Evolutionary conservation across 2,113 vertebrate genomes (phyloP).

Genomic region (Hydrolagus affinis): DNA sequence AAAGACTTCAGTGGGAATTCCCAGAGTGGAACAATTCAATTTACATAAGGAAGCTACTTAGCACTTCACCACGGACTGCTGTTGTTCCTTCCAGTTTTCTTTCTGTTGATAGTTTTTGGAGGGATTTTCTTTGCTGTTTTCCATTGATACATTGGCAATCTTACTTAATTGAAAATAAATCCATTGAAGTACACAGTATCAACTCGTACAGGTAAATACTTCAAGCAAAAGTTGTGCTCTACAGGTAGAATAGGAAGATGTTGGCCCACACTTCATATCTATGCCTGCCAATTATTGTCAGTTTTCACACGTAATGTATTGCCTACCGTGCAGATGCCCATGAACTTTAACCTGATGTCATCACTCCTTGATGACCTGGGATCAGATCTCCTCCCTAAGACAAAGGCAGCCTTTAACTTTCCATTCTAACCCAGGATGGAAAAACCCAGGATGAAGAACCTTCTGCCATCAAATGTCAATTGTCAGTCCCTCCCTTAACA

Average conservation of each 20-base stretch:
- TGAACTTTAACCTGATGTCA: neutral
- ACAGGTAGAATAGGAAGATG: neutral
- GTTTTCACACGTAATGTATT: too few relatives aligned
- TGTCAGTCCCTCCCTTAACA: too few relatives aligned
- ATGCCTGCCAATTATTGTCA: neutral
- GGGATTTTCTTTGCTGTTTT: constrained; percentile 12
- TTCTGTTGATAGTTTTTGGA: neutral
- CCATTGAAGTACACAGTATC: neutral
- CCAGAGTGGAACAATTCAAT: constrained; percentile 41
- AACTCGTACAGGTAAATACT: neutral
- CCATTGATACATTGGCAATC: neutral
- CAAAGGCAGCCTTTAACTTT: too few relatives aligned
- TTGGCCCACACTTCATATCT: neutral
- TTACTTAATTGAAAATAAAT: neutral
- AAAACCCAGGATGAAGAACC: too few relatives aligned
- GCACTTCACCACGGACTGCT: constrained; percentile 48
- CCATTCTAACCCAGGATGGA: too few relatives aligned
- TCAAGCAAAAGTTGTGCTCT: neutral
- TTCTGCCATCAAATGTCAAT: too few relatives aligned
- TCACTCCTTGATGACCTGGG: too few relatives aligned
- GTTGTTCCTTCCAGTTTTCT: constrained; percentile 38
- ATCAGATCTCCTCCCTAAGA: too few relatives aligned
- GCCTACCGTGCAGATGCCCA: neutral
- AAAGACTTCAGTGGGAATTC: constrained; percentile 33
- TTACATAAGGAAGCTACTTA: constrained; percentile 60